phyloP scores from a whole-genome alignment of 2,888 invertebrate species.

The Sepioteuthis lessoniana region DNA sequence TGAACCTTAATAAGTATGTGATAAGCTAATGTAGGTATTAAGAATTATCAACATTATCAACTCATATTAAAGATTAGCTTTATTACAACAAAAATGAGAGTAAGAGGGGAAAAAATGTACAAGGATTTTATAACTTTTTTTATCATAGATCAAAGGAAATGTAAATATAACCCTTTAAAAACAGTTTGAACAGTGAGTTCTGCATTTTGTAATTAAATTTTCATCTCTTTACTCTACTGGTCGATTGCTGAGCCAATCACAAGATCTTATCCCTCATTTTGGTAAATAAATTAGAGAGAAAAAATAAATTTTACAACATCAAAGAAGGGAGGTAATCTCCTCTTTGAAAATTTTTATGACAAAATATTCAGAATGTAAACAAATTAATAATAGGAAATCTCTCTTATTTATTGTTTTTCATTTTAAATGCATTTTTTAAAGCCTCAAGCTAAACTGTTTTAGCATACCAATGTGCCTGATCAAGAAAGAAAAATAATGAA shows the following conservation, averaged over 20 bases:
- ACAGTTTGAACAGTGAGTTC: not conserved
- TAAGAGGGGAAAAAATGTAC: not conserved
- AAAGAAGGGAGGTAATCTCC: constrained; percentile 2
- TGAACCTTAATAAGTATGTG: not conserved
- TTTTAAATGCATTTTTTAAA: constrained; percentile 3
- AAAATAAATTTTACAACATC: not conserved
- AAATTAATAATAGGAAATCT: not conserved
- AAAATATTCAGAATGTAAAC: constrained; percentile 33
- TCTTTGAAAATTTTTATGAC: not conserved
- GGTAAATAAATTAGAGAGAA: not conserved
- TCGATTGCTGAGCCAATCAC: not conserved
- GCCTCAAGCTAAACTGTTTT: not conserved
- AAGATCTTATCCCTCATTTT: not conserved
- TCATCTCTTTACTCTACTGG: not conserved
- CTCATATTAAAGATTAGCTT: not conserved
- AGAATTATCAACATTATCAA: not conserved
- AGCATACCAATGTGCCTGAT: not conserved
- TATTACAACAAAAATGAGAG: not conserved
- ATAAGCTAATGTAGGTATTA: constrained; percentile 2
- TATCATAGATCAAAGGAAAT: not conserved
- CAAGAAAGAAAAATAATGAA: not conserved
- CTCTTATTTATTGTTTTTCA: not conserved
- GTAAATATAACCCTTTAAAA: not conserved
- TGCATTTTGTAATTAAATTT: constrained; percentile 33
- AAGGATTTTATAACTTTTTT: not conserved